Conservation (phyloP, 1,140 invertebrate genomes). For the Drosophila oshimai region DNA sequence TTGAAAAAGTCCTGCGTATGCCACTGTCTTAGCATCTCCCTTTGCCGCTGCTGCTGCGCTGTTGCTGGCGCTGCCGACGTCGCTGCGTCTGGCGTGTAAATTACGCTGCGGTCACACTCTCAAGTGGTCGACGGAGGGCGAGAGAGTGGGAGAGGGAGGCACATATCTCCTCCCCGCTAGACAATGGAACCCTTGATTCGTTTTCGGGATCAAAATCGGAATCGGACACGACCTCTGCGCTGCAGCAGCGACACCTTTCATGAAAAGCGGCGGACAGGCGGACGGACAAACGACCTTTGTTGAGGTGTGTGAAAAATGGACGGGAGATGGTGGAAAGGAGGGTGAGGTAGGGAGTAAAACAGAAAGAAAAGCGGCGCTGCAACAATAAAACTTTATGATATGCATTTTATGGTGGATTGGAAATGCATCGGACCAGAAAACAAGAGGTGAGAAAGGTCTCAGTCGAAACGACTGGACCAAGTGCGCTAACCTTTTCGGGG, state of each 20-base stretch:
- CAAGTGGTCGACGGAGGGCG: constrained; percentile 49
- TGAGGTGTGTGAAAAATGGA: constrained; percentile 59
- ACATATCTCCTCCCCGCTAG: constrained; percentile 13
- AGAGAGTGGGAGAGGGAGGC: constrained; percentile 10
- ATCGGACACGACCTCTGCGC: constrained; percentile 34
- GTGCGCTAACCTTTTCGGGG: constrained; percentile 27
- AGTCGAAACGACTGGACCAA: background rate
- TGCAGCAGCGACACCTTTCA: constrained; percentile 45
- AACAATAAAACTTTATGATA: constrained; percentile 80
- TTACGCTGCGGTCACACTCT: constrained; percentile 78
- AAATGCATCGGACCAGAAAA: constrained; percentile 62
- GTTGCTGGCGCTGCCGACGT: constrained; percentile 32
- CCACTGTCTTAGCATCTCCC: constrained; percentile 1
- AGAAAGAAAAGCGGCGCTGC: constrained; percentile 53
- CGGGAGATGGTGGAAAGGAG: background rate
- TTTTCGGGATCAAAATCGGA: constrained; percentile 52
- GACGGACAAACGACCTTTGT: constrained; percentile 69
- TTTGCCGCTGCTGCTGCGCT: constrained; percentile 13
- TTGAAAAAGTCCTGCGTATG: background rate
- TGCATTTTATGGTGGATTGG: constrained; percentile 75
- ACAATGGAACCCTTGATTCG: constrained; percentile 66
- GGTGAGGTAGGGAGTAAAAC: constrained; percentile 1
- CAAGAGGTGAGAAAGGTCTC: constrained; percentile 47
- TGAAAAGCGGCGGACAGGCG: constrained; percentile 29
- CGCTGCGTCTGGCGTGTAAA: constrained; percentile 68